A percentile compares a stretch with the other conserved stretches of the same genome.
phyloP scores from a whole-genome alignment of 2,113 vertebrate species.

The Zosterops hypoxanthus region DNA sequence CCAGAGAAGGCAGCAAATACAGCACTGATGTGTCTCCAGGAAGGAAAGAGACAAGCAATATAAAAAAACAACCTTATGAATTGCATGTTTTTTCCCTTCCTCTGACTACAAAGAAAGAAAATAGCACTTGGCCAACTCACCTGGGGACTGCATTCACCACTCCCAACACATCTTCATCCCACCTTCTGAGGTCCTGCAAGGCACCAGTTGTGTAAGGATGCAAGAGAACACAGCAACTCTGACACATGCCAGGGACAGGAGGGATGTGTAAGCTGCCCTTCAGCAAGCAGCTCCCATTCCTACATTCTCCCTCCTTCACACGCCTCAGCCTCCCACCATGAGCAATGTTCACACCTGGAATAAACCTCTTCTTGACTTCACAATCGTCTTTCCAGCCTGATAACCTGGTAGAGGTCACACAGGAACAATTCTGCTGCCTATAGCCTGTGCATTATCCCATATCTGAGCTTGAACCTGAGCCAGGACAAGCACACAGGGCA shows the following conservation, averaged over 20 bases:
- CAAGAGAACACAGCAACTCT: background rate
- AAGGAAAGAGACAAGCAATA: background rate
- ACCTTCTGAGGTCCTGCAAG: background rate
- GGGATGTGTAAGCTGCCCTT: background rate
- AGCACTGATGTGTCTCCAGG: background rate
- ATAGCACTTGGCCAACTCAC: background rate
- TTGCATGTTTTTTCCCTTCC: background rate
- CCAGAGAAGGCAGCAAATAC: background rate
- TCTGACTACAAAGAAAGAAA: background rate
- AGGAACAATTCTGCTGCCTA: background rate
- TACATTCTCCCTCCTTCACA: fast-evolving
- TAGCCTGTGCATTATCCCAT: background rate
- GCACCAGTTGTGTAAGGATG: background rate
- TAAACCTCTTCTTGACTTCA: background rate
- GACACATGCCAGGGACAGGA: too few species aligned
- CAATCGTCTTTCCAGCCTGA: background rate
- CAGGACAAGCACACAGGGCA: fast-evolving
- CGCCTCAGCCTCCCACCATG: background rate
- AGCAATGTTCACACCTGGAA: background rate
- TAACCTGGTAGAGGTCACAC: background rate
- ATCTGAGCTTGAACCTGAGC: background rate
- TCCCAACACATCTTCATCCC: background rate
- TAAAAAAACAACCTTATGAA: background rate
- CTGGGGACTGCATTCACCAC: background rate
- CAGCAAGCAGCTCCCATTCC: background rate